Evolutionary conservation across 64 coral and sea anemone genomes (phyloP), one percentile per base, ranked within the genome.

Genomic region (Montipora capricornis): DNA sequence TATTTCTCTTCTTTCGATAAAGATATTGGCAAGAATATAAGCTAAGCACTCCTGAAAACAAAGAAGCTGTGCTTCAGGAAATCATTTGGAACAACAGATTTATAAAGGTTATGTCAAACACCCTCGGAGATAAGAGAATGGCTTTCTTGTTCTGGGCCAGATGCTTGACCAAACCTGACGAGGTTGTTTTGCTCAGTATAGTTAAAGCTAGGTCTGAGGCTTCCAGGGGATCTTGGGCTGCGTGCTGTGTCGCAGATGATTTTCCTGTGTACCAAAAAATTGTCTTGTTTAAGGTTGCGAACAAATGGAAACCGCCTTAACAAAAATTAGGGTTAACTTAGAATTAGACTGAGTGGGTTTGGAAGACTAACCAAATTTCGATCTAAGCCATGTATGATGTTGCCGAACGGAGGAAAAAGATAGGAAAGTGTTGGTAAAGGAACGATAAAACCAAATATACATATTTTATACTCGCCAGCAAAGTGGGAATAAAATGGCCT

Each of bases 401-500:
- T 37, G 37, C 37, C 2, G 37, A 37, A 37, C 37, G 16, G 8
- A 12, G 67, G 67, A 14, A 69, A 69, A 69, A 69, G 67, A 12
- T 69, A 69, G 67, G 67, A 37, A 69, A 69, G 67, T 69, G 67
- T 69, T 69, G 67, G 67, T 14, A 69, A 14, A 20, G 16, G 4
- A 0, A 69, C 67, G 10, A 0, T 84, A 84, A 84, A 84, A 84
- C 7, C 53, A 55, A 46, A 19, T 57, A 84, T 44, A 61, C 17
- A 20, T 8, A 5, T 47, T 37, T 2, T 37, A 37, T 50, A 84
- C 61, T n/a, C 61, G 64, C 83, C 83, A 84, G 81, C 47, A 84
- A 64, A 84, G 57, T 61, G 22, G 55, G 52, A 58, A 64, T 64
- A 61, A 84, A 84, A 64, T 84, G 24, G 20, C 81, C 81, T 44